Percentiles rank a stretch among this genome's conserved stretches.
These are phyloP conservation scores for Euplexia lucipara DNA, from an alignment of 2,888 invertebrate species.

Conservation along the genomic window DNA sequence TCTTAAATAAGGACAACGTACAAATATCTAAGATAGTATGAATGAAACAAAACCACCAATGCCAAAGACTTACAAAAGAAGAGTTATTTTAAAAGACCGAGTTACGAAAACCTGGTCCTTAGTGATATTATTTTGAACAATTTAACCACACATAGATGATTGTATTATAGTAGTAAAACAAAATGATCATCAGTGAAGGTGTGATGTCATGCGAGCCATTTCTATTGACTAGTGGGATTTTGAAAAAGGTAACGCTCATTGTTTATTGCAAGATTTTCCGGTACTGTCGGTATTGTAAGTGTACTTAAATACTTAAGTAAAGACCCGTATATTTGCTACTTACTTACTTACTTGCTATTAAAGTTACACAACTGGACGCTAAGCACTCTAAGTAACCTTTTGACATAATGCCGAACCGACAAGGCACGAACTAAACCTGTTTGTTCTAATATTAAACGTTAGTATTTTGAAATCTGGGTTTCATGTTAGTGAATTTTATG, in stretches of 20 bases:
- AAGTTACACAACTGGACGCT: conserved; percentile 48
- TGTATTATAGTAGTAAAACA: too few species aligned
- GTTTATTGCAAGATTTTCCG: background rate
- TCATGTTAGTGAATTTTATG: conserved; percentile 22
- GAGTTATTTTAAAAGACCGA: too few species aligned
- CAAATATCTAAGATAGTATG: too few species aligned
- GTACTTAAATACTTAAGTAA: conserved; percentile 2
- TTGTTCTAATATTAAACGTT: conserved; percentile 42
- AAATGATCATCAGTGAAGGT: background rate
- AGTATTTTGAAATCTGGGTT: conserved; percentile 40
- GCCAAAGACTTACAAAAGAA: too few species aligned
- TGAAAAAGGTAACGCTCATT: background rate
- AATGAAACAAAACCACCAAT: too few species aligned
- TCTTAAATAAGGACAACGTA: too few species aligned
- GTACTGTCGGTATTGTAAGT: background rate
- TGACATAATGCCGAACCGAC: conserved; percentile 54
- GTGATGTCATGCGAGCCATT: background rate
- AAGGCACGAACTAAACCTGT: conserved; percentile 53
- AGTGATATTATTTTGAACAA: too few species aligned
- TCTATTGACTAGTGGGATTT: too few species aligned
- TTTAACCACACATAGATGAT: too few species aligned
- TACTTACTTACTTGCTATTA: conserved; percentile 32
- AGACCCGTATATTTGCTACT: conserved; percentile 34
- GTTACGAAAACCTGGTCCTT: too few species aligned
- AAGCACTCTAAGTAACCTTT: conserved; percentile 61